These are phyloP conservation scores for Cryptotermes secundus DNA, from an alignment of 1,140 invertebrate genomes.

Conservation along the genomic window DNA sequence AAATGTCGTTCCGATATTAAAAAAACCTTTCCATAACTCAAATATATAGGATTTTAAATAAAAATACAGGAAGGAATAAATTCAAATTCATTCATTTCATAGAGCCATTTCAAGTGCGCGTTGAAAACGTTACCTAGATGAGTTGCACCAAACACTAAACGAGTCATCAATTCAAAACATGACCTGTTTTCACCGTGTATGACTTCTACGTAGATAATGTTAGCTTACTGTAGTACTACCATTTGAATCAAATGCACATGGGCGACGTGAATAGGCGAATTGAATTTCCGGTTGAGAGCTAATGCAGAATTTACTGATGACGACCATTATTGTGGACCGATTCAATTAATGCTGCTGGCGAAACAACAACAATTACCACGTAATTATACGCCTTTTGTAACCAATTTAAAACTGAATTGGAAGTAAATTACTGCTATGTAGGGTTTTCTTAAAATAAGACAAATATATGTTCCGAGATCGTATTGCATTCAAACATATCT, in stretches of 20 bases:
- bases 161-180: too few species aligned
- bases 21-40: too few species aligned
- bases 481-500: neutral
- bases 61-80: too few species aligned
- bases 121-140: too few species aligned
- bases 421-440: neutral
- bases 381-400: neutral
- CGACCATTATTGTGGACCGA: neutral
- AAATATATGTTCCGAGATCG: neutral
- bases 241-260: neutral
- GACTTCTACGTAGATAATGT: neutral
- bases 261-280: slow-evolving; percentile 1
- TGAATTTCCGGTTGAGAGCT: slow-evolving; percentile 3
- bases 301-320: neutral
- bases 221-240: neutral
- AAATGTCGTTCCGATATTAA: too few species aligned
- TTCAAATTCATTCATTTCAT: too few species aligned
- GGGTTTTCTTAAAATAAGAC: neutral
- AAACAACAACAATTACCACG: neutral
- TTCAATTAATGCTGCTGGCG: slow-evolving; percentile 3
- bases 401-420: neutral
- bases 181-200: neutral
- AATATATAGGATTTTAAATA: too few species aligned
- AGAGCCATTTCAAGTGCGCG: too few species aligned
- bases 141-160: too few species aligned